Base-by-base conservation (phyloP, 2,797 vertebrate species). In the Sebastes hopkinsi region DNA sequence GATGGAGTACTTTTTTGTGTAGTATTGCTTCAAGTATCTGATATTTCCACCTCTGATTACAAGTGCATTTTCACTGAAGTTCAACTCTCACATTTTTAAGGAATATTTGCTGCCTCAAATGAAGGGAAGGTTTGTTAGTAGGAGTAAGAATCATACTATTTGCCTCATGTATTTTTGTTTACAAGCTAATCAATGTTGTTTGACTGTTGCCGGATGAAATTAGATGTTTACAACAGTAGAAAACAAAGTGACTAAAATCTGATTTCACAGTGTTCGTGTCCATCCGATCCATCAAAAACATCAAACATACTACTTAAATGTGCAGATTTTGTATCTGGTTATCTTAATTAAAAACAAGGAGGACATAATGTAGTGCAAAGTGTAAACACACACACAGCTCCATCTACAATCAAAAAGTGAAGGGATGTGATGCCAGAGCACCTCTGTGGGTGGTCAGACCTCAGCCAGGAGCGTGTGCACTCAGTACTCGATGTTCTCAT, bases 401-500 rank as follows among this genome's bases (percentile, higher is more conserved):
- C 20, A 10, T 66, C 42, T 27, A 2, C 22, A 55, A 27, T 72
- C 62, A 75, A 71, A 67, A 73, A 20, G 12, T 1, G 3, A 38
- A 55, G 29, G 12, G 56, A 46, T 68, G 55, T 75, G 66, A 72
- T 72, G 38, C 72, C 78, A 79, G 75, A 80, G 36, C 74, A 62
- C 55, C 71, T 73, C 76, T 29, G 36, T 54, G 67, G 78, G 84
- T 34, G 62, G 79, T 72, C 73, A 72, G 18, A 42, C 69, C 77
- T 69, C 83, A 66, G 75, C 73, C 73, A 72, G 36, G 50, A 76
- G 42, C 32, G 54, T 62, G 62, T 74, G 71, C n/a, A 7, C 70
- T 85, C 62, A 13, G 67, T 18, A 76, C 69, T 74, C 50, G n/a
- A 71, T 77, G 86, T 89, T 77, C 77, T 78, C 65, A 80, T 88